Evolutionary conservation across 35 echinoderm and acorn worm species (phyloP), one percentile per base, ranked within the genome.

Genomic region (Amphiura filiformis): DNA sequence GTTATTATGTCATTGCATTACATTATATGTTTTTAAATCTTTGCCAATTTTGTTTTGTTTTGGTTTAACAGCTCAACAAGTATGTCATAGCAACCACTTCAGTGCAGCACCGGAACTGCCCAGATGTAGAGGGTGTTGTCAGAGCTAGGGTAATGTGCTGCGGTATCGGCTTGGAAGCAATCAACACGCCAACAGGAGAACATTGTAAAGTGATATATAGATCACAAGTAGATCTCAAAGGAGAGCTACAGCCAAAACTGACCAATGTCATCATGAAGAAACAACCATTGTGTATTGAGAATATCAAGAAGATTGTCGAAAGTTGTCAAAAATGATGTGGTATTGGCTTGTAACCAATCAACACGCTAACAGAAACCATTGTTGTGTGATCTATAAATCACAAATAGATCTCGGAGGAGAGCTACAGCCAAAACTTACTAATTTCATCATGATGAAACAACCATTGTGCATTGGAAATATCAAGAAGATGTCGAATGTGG

Each of bases 91-190:
- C 47, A 36, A 40, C 77, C 39, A 80, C 79, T 38, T 80, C 77
- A 81, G 77, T 88, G n/a, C 36, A 70, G 0, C 57, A 70, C 78
- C 7, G 26, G 26, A 11, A 23, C 26, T 70, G 61, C 28, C 61
- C 61, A 3, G 61, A 70, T 70, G 61, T 70, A n/a, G 61, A 70
- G 26, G 61, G 61, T 70, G 61, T 70, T 30, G 28, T 70, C 26
- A 18, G 61, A 30, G 61, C 61, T 26, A 30, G 26, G 61, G 61
- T 70, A 30, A 35, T 92, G 5, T 81, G 78, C 38, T 88, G 80
- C 76, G 94, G 94, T 18, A 78, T 86, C 76, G 84, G 86, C 40
- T 78, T 96, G 65, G 89, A 96, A 37, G 77, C 94, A 37, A 18
- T 93, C 0, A 80, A 35, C 23, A 82, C 83, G 34, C 49, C 44